Conservation (phyloP, 2,888 invertebrate genomes). For the Standfussiana lucernea region DNA sequence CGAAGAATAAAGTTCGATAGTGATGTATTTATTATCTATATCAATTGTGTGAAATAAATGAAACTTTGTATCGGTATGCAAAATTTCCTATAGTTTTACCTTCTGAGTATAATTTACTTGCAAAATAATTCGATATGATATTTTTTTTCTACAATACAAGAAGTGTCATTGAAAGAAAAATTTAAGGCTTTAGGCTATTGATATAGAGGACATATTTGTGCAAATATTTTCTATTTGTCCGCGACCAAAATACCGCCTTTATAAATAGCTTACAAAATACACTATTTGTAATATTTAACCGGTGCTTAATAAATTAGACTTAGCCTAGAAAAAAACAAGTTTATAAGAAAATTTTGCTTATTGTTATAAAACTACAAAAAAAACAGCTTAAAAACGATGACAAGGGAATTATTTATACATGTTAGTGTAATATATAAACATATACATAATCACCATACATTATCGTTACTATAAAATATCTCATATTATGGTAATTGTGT, state of each 20-base stretch:
- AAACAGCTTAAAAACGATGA: constrained; percentile 68
- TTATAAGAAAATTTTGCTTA: constrained; percentile 56
- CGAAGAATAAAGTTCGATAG: not conserved
- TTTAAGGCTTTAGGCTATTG: constrained; percentile 46
- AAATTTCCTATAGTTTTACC: not conserved
- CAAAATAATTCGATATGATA: constrained; percentile 10
- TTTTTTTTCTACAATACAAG: constrained; percentile 21
- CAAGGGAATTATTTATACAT: constrained; percentile 60
- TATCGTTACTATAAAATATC: constrained; percentile 74
- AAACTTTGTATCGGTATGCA: not conserved
- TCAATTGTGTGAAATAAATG: constrained; percentile 10
- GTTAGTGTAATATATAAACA: constrained; percentile 12
- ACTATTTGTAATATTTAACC: constrained; percentile 23
- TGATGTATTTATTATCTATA: not conserved
- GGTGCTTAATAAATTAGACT: constrained; percentile 47
- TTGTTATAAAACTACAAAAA: constrained; percentile 62
- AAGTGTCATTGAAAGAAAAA: constrained; percentile 36
- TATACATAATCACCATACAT: constrained; percentile 67
- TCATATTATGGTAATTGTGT: constrained; percentile 72
- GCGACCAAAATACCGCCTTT: constrained; percentile 35
- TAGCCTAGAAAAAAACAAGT: constrained; percentile 53
- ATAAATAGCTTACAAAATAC: constrained; percentile 30
- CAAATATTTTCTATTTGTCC: constrained; percentile 26
- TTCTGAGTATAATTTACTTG: not conserved
- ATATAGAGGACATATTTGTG: constrained; percentile 40